Percentiles rank a stretch among this genome's conserved stretches.
Evolutionary conservation across 2,113 vertebrate genomes (phyloP).

Genomic region (Syngnathoides biaculeatus): DNA sequence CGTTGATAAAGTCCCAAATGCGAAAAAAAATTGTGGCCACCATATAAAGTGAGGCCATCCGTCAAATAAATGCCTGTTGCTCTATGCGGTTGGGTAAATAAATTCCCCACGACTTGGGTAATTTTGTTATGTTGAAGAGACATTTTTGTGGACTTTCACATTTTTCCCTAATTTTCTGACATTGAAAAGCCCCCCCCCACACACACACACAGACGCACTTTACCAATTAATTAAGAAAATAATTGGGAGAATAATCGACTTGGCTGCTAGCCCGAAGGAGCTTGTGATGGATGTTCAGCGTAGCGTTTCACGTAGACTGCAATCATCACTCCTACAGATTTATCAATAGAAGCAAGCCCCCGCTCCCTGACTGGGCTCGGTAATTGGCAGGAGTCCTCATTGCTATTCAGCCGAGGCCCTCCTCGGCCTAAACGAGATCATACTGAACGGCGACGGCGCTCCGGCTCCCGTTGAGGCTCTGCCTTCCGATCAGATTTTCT

Average conservation of each 20-base stretch:
- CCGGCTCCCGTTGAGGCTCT: constrained; percentile 18
- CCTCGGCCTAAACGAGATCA: constrained; percentile 53
- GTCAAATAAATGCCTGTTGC: no score
- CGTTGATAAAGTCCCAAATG: neutral
- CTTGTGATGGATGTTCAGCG: constrained; percentile 14
- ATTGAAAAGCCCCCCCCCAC: no score
- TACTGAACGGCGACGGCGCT: constrained; percentile 24
- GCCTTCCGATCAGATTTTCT: constrained; percentile 33
- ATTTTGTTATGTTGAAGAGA: neutral
- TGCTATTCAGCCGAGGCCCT: constrained; percentile 49
- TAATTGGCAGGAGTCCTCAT: constrained; percentile 42
- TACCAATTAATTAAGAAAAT: constrained; percentile 3
- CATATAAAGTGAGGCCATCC: no score
- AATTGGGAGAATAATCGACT: neutral
- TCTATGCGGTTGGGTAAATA: no score
- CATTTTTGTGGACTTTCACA: neutral
- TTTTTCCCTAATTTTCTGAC: neutral
- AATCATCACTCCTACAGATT: constrained; percentile 31
- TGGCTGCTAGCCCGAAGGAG: neutral
- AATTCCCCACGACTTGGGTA: neutral
- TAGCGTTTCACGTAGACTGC: constrained; percentile 21
- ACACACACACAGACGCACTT: neutral
- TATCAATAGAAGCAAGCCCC: constrained; percentile 26
- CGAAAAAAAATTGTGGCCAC: no score
- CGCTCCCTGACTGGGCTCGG: constrained; percentile 14